phyloP scores from a whole-genome alignment of 2,888 invertebrate species.

The Aphodius granarius region DNA sequence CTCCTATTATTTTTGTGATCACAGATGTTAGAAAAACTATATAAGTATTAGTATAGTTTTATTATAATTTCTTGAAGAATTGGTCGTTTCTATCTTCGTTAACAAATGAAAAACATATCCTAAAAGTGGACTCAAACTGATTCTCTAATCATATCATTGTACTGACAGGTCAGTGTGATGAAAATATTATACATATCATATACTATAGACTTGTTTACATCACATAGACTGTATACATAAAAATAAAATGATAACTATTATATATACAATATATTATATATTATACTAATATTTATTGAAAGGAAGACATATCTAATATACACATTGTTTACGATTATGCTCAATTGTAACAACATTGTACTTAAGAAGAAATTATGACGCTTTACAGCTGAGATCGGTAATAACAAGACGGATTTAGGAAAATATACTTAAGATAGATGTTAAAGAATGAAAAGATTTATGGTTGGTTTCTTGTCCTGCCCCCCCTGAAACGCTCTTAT shows the following conservation, averaged over 20 bases:
- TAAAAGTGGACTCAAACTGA: not conserved
- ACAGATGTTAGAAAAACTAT: no score
- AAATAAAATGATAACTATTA: not conserved
- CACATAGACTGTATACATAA: not conserved
- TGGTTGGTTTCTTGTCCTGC: not conserved
- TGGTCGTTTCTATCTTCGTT: not conserved
- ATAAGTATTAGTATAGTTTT: no score
- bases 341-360: not conserved
- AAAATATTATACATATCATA: not conserved
- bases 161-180: not conserved
- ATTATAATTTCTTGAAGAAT: not conserved
- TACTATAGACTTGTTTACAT: not conserved
- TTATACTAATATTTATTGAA: not conserved
- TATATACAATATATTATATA: not conserved
- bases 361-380: not conserved
- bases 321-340: not conserved
- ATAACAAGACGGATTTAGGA: not conserved
- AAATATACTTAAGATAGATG: not conserved
- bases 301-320: not conserved
- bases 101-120: not conserved
- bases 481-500: not conserved
- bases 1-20: no score
- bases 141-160: not conserved
- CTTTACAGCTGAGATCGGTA: not conserved
- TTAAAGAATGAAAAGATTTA: not conserved